Conservation (phyloP, 2,888 invertebrate species). For the Drosophila borealis region DNA sequence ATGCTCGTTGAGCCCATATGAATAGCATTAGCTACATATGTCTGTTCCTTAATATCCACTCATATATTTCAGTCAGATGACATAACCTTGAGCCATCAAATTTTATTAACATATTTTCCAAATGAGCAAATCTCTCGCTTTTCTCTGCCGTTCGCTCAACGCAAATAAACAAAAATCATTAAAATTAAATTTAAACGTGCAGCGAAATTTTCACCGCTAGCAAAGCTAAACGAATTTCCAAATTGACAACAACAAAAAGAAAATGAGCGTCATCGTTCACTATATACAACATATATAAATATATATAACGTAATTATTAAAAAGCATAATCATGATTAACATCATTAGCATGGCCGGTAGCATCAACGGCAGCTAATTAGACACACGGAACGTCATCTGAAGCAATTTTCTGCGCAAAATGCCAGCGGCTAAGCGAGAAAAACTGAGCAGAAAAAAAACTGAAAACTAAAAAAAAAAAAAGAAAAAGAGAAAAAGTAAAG, state of each 20-base stretch:
- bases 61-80: constrained; percentile 15
- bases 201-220: constrained; percentile 18
- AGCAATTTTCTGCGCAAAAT: constrained; percentile 43
- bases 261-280: constrained; percentile 17
- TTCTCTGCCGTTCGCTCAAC: not conserved
- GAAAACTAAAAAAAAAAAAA: constrained; percentile 23
- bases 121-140: constrained; percentile 34
- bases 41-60: constrained; percentile 8
- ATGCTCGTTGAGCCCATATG: constrained; percentile 3
- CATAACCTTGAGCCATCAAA: constrained; percentile 61
- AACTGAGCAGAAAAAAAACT: constrained; percentile 19
- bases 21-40: constrained; percentile 13
- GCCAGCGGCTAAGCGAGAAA: constrained; percentile 31
- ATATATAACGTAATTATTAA: constrained; percentile 11
- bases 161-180: constrained; percentile 9
- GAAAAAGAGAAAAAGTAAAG: constrained; percentile 1
- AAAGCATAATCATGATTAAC: constrained; percentile 29
- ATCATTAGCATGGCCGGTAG: constrained; percentile 25
- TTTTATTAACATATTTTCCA: constrained; percentile 66
- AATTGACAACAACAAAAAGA: constrained; percentile 45
- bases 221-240: constrained; percentile 35
- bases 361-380: constrained; percentile 61
- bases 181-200: constrained; percentile 27
- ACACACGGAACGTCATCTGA: constrained; percentile 49
- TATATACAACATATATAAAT: not conserved